These are phyloP conservation scores for Pimpla rufipes DNA, from an alignment of 2,888 invertebrate genomes.

Conservation along the genomic window DNA sequence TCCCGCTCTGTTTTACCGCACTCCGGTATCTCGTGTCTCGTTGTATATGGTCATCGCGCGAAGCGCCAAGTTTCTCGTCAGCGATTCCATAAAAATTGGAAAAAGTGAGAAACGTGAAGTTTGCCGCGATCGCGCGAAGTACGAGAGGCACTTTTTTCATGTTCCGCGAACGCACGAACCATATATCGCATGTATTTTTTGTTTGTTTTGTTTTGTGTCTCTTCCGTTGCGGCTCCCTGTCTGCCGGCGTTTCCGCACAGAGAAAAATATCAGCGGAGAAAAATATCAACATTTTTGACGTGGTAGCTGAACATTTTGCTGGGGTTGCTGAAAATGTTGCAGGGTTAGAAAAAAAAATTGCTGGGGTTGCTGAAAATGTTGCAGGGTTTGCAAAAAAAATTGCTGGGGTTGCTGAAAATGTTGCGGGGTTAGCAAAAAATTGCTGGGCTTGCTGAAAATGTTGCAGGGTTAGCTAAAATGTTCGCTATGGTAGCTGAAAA, in stretches of 20 bases:
- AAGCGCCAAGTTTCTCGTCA: background rate
- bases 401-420: too few relatives aligned
- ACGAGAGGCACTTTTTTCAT: background rate
- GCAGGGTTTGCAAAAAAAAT: too few relatives aligned
- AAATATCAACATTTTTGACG: too few relatives aligned
- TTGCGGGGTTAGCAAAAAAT: too few relatives aligned
- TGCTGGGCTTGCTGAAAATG: too few relatives aligned
- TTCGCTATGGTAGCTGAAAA: too few relatives aligned
- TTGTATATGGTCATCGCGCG: slow-evolving; percentile 17
- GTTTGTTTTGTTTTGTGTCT: slow-evolving; percentile 15
- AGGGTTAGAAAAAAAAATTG: too few relatives aligned
- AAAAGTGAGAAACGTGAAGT: background rate
- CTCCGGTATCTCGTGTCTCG: background rate
- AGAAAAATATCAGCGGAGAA: too few relatives aligned
- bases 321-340: too few relatives aligned
- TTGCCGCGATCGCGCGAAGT: background rate
- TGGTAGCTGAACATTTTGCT: too few relatives aligned
- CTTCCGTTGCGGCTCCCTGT: slow-evolving; percentile 1
- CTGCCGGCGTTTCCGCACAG: slow-evolving; percentile 41
- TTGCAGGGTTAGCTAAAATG: too few relatives aligned
- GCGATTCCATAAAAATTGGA: background rate
- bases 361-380: too few relatives aligned
- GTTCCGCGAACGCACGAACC: background rate
- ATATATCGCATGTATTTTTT: slow-evolving; percentile 1
- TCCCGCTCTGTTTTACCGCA: slow-evolving; percentile 22